Conservation (phyloP, 2,797 vertebrate genomes). For the Heliangelus exortis region DNA sequence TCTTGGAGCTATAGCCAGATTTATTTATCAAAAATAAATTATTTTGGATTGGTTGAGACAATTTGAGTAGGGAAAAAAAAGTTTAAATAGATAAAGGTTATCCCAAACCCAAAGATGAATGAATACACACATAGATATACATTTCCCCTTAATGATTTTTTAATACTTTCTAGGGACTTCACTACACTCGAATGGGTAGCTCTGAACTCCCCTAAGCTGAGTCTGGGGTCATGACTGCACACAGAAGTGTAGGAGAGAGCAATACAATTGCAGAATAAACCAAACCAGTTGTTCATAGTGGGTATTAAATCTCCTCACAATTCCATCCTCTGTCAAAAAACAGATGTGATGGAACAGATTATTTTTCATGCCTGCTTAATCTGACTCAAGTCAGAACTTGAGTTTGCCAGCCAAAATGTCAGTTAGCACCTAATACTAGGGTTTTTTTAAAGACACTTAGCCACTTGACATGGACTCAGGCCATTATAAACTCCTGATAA, state of each 20-base stretch:
- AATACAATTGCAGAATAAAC: not conserved
- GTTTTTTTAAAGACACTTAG: not conserved
- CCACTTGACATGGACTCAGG: not conserved
- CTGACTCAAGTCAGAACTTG: not conserved
- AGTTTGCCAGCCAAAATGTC: not conserved
- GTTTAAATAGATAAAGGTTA: not conserved
- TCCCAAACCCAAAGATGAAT: not conserved
- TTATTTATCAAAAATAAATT: not conserved
- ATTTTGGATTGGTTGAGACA: not conserved
- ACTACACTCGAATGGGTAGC: not conserved
- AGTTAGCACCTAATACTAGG: not conserved
- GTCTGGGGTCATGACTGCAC: not conserved
- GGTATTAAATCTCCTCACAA: not conserved
- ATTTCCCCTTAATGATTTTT: not conserved
- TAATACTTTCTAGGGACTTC: not conserved
- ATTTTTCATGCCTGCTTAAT: not conserved
- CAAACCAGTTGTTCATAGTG: not conserved
- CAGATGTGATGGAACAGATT: not conserved
- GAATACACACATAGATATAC: not conserved
- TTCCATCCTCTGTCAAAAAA: not conserved
- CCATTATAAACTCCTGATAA: not conserved
- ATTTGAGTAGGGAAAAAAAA: not conserved
- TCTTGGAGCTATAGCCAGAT: not conserved
- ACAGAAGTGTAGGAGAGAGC: not conserved
- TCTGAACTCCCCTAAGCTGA: not conserved